These are phyloP conservation scores for Masticophis lateralis DNA, from an alignment of 2,797 vertebrate species.

Conservation along the genomic window DNA sequence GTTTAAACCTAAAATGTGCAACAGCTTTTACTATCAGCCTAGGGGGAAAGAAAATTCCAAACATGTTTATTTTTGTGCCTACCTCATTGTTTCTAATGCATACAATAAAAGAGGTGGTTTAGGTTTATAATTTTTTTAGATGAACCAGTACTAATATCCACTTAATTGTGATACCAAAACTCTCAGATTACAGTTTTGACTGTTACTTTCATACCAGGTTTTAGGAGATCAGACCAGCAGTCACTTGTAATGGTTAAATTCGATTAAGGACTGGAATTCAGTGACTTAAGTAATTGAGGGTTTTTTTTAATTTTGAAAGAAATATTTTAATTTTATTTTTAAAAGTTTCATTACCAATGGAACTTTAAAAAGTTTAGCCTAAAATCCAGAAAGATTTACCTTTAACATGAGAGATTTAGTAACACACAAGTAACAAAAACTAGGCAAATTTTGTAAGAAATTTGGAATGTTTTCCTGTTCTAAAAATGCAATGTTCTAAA, in stretches of 20 bases:
- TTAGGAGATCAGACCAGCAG: conserved; percentile 61
- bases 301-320: conserved; percentile 50
- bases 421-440: conserved; percentile 67
- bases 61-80: conserved; percentile 76
- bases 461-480: conserved; percentile 72
- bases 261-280: conserved; percentile 56
- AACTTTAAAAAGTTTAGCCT: conserved; percentile 51
- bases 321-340: conserved; percentile 38
- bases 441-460: conserved; percentile 72
- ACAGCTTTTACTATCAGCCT: conserved; percentile 69
- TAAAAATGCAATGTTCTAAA: conserved; percentile 87
- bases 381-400: conserved; percentile 54
- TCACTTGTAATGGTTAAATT: conserved; percentile 44
- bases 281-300: conserved; percentile 55
- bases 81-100: conserved; percentile 83
- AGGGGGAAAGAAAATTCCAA: conserved; percentile 65
- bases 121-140: conserved; percentile 63
- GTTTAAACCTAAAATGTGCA: conserved; percentile 76
- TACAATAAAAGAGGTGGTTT: conserved; percentile 80
- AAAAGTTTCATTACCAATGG: conserved; percentile 47
- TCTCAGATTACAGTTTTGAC: conserved; percentile 68
- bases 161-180: conserved; percentile 79
- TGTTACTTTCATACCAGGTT: conserved; percentile 66
- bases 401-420: conserved; percentile 60
- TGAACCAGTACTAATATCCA: conserved; percentile 74